Evolutionary conservation across 2,888 invertebrate genomes (phyloP), one percentile per base, ranked within the genome.

Genomic region (Magallana nippona): DNA sequence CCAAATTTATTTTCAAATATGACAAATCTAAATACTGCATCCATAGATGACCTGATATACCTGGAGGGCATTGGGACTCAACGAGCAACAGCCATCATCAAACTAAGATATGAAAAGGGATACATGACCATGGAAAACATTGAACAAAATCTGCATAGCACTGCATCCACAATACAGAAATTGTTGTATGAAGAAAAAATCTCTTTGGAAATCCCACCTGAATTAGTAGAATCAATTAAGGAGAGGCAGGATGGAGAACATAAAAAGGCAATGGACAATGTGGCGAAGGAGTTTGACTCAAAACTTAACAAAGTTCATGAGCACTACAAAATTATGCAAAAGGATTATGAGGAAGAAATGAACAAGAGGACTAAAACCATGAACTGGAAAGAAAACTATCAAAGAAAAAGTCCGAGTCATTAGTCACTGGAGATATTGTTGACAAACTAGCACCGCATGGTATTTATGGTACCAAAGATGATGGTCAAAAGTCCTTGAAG

Each of bases 351-450:
- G 10, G 62, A 62, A 19, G 62, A 62, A 17, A 62, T 17, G 62
- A 62, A 62, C n/a, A 62, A 10, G 19, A 62, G n/a, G 62, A 19
- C 62, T 15, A n/a, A 62, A 17, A 62, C 19, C 19, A 62, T 62
- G 62, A 62, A 3, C 1, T 62, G 62, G 62, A 62, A 62, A 62
- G 19, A 62, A 62, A 62, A 19, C 62, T 62, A 2, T 62, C n/a
- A 62, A 19, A 62, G 62, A 62, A 19, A 17, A 62, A 62, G 19
- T 62, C 62, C n/a, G 62, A 62, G 19, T 62, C 19, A 62, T 62
- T 62, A n/a, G 62, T 62, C n/a, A 62, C 17, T n/a, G 62, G 62
- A 19, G 19, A 62, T 10, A n/a, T 62, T 62, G 62, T 62, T 62
- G 62, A 62, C 10, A 10, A 62, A 10, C 62, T 62, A 62, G 62